Percentiles rank a stretch among this genome's conserved stretches.
Evolutionary conservation across 2,888 invertebrate species (phyloP).

Genomic region (Dryobotodes eremita): DNA sequence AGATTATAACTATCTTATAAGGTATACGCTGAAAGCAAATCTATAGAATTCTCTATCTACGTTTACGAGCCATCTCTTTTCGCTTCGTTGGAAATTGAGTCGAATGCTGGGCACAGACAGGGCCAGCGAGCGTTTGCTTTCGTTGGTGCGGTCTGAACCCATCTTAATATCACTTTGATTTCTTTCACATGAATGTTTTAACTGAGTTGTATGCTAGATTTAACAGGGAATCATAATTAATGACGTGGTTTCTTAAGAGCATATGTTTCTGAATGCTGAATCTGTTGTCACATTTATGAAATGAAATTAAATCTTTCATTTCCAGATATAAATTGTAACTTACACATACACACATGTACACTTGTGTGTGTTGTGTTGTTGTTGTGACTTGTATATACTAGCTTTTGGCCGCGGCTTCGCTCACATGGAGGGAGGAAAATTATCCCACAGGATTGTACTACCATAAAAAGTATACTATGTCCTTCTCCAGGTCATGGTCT

Average conservation of each 20-base stretch:
- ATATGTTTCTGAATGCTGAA: background rate
- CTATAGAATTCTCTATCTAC: too few species aligned
- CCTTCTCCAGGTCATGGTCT: too few species aligned
- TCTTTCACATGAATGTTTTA: slow-evolving; percentile 1
- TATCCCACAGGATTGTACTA: too few species aligned
- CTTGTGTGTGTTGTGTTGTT: too few species aligned
- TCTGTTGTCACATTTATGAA: background rate
- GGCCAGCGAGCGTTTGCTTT: background rate
- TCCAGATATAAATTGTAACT: too few species aligned
- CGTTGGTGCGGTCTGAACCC: background rate
- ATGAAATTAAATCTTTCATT: background rate
- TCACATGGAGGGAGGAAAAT: background rate
- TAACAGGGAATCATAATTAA: background rate
- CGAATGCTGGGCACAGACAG: background rate
- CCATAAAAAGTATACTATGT: too few species aligned
- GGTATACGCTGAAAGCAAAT: background rate
- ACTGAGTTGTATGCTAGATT: background rate
- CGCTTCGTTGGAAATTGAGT: slow-evolving; percentile 17
- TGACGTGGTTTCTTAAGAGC: background rate
- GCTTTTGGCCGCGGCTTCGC: background rate
- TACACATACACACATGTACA: too few species aligned
- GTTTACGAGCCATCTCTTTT: slow-evolving; percentile 20
- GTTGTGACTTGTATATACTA: background rate
- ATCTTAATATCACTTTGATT: slow-evolving; percentile 1
- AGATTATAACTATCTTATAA: background rate